phyloP scores from a whole-genome alignment of 2,113 vertebrate species.

The Poeciliopsis turrubarensis region DNA sequence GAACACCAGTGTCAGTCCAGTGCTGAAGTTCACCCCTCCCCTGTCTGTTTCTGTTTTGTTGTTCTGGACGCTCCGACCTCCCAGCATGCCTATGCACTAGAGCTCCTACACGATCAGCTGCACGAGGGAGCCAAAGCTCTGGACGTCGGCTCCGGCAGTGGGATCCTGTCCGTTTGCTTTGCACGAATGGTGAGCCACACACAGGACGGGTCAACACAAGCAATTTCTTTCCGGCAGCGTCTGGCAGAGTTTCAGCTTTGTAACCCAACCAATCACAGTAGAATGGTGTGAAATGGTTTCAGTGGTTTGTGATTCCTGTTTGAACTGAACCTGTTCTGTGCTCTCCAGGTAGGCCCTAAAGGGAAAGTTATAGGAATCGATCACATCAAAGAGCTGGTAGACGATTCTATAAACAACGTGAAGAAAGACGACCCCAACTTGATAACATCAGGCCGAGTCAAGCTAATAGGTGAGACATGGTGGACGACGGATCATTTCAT shows the following conservation, averaged over 20 bases:
- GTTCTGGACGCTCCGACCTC: conserved; percentile 10
- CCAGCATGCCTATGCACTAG: conserved; percentile 96
- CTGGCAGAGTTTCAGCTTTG: background rate
- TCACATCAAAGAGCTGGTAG: conserved; percentile 98
- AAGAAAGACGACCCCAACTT: conserved; percentile 95
- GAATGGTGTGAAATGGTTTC: background rate
- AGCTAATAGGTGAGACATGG: conserved; percentile 86
- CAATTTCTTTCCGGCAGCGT: conserved; percentile 31
- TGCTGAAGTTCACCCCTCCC: background rate
- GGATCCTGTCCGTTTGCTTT: conserved; percentile 96
- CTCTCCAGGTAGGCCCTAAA: conserved; percentile 90
- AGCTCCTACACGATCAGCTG: conserved; percentile 94
- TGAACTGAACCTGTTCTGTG: conserved; percentile 25
- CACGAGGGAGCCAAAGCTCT: conserved; percentile 96
- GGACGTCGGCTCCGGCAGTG: conserved; percentile 97
- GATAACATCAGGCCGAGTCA: conserved; percentile 92
- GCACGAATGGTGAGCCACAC: conserved; percentile 92
- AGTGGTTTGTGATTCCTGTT: background rate
- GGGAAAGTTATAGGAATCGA: conserved; percentile 98
- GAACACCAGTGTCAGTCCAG: too few relatives aligned
- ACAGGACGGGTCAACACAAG: conserved; percentile 48
- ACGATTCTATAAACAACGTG: conserved; percentile 95
- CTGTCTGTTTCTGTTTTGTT: background rate
- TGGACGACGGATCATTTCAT: background rate
- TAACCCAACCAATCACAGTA: background rate